Evolutionary conservation across 2,113 vertebrate species (phyloP).

Genomic region (Solea senegalensis): DNA sequence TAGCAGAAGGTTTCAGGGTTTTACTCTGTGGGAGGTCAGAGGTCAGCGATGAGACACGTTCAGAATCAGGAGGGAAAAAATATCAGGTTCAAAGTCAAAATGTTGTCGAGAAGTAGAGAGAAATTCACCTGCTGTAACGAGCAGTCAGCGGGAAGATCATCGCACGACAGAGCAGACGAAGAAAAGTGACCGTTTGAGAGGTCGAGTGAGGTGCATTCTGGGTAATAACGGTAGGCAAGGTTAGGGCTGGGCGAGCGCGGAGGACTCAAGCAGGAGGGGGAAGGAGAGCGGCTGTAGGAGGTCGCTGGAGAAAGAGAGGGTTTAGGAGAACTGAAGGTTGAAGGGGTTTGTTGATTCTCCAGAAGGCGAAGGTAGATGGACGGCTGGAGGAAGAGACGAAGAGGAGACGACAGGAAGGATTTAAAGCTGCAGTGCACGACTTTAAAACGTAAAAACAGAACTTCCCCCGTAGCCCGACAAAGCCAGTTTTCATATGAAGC

Average conservation of each 20-base stretch:
- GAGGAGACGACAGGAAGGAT: slow-evolving; percentile 2
- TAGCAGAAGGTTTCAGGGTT: slow-evolving; percentile 81
- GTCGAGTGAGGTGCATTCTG: slow-evolving; percentile 63
- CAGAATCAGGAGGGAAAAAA: neutral
- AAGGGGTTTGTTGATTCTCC: slow-evolving; percentile 49
- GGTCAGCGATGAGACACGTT: neutral
- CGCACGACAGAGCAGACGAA: slow-evolving; percentile 69
- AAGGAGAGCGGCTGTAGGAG: slow-evolving; percentile 45
- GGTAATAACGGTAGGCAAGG: slow-evolving; percentile 48
- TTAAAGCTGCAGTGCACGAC: neutral
- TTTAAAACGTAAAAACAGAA: neutral
- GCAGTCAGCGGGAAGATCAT: slow-evolving; percentile 81
- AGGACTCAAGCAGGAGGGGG: slow-evolving; percentile 12
- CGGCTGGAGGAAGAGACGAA: slow-evolving; percentile 49
- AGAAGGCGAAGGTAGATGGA: slow-evolving; percentile 73
- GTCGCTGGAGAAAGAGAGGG: neutral
- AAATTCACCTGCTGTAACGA: slow-evolving; percentile 86
- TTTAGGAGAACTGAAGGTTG: slow-evolving; percentile 9
- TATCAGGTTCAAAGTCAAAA: neutral
- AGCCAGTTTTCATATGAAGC: too few species aligned
- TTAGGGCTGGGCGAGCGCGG: slow-evolving; percentile 52
- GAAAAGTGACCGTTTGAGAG: neutral
- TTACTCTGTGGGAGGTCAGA: slow-evolving; percentile 80
- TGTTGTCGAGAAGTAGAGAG: neutral
- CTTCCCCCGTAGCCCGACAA: too few species aligned